Evolutionary conservation across 2,888 invertebrate species (phyloP), one percentile per base, ranked within the genome.

Genomic region (Scaptodrosophila latifasciaeformis): DNA sequence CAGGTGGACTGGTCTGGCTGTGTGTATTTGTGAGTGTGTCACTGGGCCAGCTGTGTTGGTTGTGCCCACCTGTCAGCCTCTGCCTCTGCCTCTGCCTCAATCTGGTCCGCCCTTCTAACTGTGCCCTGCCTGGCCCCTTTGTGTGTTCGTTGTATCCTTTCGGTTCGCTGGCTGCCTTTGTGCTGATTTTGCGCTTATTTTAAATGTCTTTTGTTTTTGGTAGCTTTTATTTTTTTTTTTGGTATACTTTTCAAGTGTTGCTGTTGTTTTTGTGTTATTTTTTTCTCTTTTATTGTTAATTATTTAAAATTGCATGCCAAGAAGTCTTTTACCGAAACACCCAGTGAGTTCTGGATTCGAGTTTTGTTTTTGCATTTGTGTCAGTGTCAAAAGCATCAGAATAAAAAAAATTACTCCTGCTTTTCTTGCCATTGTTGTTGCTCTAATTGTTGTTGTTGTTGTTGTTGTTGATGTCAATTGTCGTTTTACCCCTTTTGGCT

Each of bases 131-230:
- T 27, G 37, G 50, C 2, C 57, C 21, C 39, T 42, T 47, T 30
- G 42, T 21, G 29, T 29, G n/a, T 30, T 12, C n/a, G n/a, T 35
- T 51, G 54, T 74, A 58, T 65, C 57, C 71, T 69, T 69, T 70
- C 62, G 57, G 59, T 61, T 70, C 67, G 69, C 67, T 67, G 65
- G 43, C 37, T 64, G 60, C 54, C 64, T 69, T 72, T 69, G 61
- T 65, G 74, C 74, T 67, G 67, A 76, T 72, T 72, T 75, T 75
- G 76, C 65, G 62, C 59, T 67, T 70, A 55, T 70, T 68, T 72
- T 57, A 60, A 75, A 67, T 68, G 62, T 58, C 53, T 54, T 67
- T 71, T 62, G 67, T 57, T 48, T 59, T 31, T 57, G 45, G 19
- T 24, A 43, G 43, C 40, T 53, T 45, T 31, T 51, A 37, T 57